Evolutionary conservation across 2,888 invertebrate species (phyloP), one percentile per base, ranked within the genome.

Genomic region (Amphiduros pacificus): DNA sequence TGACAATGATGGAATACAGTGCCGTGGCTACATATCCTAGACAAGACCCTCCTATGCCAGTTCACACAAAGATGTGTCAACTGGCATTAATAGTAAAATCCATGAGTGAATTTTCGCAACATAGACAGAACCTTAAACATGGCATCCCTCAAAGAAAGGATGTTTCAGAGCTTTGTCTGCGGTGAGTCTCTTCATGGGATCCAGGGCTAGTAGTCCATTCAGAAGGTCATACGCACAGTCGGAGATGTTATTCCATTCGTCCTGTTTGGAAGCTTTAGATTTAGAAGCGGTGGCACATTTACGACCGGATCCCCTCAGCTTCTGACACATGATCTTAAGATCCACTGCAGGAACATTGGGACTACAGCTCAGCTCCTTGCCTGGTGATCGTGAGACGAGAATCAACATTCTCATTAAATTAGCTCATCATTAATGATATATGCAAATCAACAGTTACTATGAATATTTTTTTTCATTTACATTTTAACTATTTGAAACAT

Each of bases 131-230:
- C n/a, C n/a, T n/a, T n/a, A n/a, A n/a, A n/a, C n/a, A n/a, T n/a
- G n/a, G n/a, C n/a, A n/a, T n/a, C n/a, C 55, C n/a, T 24, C 17
- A 50, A 68, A 63, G 54, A 92, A 93, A 55, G 90, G 88, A 86
- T 93, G 93, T 48, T 83, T 79, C 31, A 93, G 85, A 48, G 93
- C 93, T 62, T 88, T 87, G 22, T 86, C 86, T 31, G 93, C 93
- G 11, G 89, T 87, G 66, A 89, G 87, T 72, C 93, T 87, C 32
- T 86, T 86, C 73, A 86, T 84, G n/a, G 91, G 91, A 85, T 91
- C 88, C n/a, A 91, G 86, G 79, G 91, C 91, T 71, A 94, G 84
- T 71, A 94, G 85, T 56, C 86, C 86, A 68, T 84, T 83, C 61
- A 92, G 85, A 68, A 94, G 85, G 76, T 90, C 87, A 83, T 89